A percentile compares a stretch with the other conserved stretches of the same genome.
These are phyloP conservation scores for Sorex maritimensis DNA, from an alignment of 2,797 vertebrate genomes.

Conservation along the genomic window DNA sequence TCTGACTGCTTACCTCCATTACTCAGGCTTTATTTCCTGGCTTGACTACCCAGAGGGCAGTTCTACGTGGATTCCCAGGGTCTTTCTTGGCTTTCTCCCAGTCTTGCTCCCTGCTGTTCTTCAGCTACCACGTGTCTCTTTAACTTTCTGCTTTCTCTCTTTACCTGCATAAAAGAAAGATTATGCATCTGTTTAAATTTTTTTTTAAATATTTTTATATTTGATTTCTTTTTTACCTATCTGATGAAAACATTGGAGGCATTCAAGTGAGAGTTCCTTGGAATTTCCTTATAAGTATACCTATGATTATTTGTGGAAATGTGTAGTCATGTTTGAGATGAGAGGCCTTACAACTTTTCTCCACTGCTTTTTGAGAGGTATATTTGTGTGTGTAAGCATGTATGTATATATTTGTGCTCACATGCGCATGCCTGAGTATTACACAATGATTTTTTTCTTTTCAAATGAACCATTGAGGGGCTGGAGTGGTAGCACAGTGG, in stretches of 20 bases:
- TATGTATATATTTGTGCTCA: not conserved
- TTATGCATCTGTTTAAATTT: not conserved
- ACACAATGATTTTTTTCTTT: not conserved
- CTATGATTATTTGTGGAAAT: not conserved
- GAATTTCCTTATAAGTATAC: not conserved
- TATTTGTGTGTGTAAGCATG: not conserved
- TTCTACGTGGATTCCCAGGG: not conserved
- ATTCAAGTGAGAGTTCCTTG: not conserved
- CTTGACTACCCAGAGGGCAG: not conserved
- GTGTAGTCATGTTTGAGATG: not conserved
- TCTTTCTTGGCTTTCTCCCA: not conserved
- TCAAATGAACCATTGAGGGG: not conserved
- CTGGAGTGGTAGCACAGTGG: too few relatives aligned
- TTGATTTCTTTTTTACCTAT: not conserved
- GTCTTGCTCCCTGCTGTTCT: accelerated
- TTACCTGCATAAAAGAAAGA: not conserved
- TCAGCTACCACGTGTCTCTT: not conserved
- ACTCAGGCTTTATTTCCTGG: not conserved
- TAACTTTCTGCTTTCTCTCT: not conserved
- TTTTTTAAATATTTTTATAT: not conserved
- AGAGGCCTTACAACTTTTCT: conserved; percentile 1
- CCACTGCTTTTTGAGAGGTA: not conserved
- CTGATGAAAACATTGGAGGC: not conserved
- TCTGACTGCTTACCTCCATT: not conserved
- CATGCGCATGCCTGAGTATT: not conserved